Base-by-base conservation (phyloP, 2,888 invertebrate species). In the Lycocerus yunnanus region DNA sequence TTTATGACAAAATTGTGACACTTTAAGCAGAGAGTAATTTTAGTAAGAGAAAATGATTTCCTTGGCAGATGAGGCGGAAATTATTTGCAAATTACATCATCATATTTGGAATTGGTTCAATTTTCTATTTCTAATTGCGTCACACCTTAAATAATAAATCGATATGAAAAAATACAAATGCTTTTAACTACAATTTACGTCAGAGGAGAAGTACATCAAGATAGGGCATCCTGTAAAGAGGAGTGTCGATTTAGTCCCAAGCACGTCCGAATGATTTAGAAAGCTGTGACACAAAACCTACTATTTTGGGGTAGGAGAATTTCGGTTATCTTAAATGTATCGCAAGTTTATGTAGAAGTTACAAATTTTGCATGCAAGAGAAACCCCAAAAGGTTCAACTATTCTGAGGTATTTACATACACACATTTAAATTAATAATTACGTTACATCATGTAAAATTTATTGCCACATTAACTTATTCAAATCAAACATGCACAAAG, bases 211-310 rank as follows among this genome's bases (percentile, higher is more conserved):
- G 58, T 68, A 72, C 68, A 72, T 65, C 65, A 58, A 68, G 72
- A 72, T 69, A 69, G 69, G 69, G 16, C 66, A 61, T 60, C 43
- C 43, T 43, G 43, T 43, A 43, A 43, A 43, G 43, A 43, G n/a
- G 43, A 43, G 72, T 21, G 59, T 68, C 43, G 61, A 24, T 68
- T 72, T 72, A 16, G 63, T 60, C 72, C 72, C 68, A 68, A 63
- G 68, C 68, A 61, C 68, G 43, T 59, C 20, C 67, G 43, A 15
- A 69, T 72, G 72, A 72, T 72, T 68, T 72, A 72, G 58, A 69
- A 14, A 27, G 18, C 63, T 63, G 18, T 43, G 15, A 43, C 43
- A 43, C 43, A 43, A 43, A 43, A 43, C 43, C 43, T 43, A 43
- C 43, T 43, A 43, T 43, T 43, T 43, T 43, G 6, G 43, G 43